Conservation (phyloP, 2,888 invertebrate species). For the Oxytorus armatus region DNA sequence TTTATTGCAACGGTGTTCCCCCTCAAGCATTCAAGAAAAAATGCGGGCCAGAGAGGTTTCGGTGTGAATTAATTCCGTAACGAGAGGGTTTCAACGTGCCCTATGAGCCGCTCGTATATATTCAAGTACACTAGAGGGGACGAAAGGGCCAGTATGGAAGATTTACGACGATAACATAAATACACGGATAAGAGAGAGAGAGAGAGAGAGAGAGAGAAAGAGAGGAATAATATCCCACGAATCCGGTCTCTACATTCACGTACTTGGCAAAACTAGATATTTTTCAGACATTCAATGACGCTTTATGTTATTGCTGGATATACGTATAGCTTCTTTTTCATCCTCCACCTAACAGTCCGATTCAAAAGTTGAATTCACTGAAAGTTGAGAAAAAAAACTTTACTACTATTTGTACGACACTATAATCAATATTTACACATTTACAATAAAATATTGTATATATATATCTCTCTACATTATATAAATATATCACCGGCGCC, state of each 20-base stretch:
- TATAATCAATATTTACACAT: too few relatives aligned
- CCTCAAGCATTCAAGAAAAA: conserved; percentile 19
- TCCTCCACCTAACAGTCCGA: background rate
- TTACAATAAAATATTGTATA: too few relatives aligned
- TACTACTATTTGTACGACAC: too few relatives aligned
- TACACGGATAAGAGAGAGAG: conserved; percentile 21
- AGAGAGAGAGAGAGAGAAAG: conserved; percentile 24
- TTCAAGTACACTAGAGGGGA: conserved; percentile 34
- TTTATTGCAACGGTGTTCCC: too few relatives aligned
- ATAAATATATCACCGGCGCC: too few relatives aligned
- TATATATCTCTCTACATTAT: too few relatives aligned
- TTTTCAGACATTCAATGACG: background rate
- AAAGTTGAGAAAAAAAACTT: too few relatives aligned
- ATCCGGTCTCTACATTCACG: background rate
- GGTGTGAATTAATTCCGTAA: conserved; percentile 26
- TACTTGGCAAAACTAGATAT: background rate
- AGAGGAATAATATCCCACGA: conserved; percentile 23
- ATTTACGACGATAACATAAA: conserved; percentile 22
- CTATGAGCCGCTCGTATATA: conserved; percentile 12
- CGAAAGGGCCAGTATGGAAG: conserved; percentile 13
- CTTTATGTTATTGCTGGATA: background rate
- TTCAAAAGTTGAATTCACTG: background rate
- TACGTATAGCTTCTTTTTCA: background rate
- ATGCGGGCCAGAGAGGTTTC: conserved; percentile 1
- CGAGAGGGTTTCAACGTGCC: conserved; percentile 27